Conservation (phyloP, 2,797 vertebrate genomes). For the Hemitrygon akajei region DNA sequence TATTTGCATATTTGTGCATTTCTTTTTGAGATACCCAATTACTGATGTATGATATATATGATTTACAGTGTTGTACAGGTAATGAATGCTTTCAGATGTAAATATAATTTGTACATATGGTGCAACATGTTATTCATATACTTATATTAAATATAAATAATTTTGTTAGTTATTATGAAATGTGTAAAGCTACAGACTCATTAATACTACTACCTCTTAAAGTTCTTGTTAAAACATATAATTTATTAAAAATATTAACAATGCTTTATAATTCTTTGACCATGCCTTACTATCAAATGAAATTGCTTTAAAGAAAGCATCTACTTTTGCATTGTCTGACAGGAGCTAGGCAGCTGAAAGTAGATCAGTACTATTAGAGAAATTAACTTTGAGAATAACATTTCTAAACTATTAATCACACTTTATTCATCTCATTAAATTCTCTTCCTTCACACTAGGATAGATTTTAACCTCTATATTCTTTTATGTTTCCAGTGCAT, state of each 20-base stretch:
- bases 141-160: not conserved
- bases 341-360: not conserved
- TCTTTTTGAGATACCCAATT: not conserved
- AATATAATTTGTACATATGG: not conserved
- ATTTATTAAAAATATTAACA: not conserved
- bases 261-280: not conserved
- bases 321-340: not conserved
- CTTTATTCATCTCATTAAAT: conserved; percentile 1
- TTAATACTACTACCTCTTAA: not conserved
- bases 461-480: not conserved
- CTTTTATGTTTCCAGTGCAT: not conserved
- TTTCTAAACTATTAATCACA: not conserved
- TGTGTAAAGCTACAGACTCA: not conserved
- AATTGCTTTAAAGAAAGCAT: not conserved
- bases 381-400: not conserved
- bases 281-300: not conserved
- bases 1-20: not conserved
- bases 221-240: not conserved
- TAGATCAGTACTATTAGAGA: not conserved
- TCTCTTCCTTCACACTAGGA: not conserved
- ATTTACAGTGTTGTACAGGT: not conserved
- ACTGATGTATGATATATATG: not conserved
- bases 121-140: not conserved
- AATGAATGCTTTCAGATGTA: not conserved
- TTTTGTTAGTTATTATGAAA: not conserved